Evolutionary conservation across 2,113 vertebrate genomes (phyloP).

Genomic region (Salvelinus sp.): DNA sequence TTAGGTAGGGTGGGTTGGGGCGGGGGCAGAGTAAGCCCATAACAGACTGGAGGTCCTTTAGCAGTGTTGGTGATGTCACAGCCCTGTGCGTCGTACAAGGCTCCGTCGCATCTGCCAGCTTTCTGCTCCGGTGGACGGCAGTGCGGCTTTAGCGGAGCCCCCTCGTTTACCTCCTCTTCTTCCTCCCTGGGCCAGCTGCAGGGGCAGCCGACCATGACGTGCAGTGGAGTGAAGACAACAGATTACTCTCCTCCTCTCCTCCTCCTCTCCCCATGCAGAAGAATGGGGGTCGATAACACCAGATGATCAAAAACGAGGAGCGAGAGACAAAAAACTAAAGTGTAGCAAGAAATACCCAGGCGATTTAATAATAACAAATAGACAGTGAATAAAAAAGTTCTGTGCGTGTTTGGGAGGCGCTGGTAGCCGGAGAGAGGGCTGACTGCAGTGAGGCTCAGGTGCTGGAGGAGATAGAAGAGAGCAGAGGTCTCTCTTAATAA

Average conservation of each 20-base stretch:
- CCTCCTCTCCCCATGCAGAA: not conserved
- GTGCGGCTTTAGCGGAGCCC: conserved; percentile 23
- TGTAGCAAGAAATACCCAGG: not conserved
- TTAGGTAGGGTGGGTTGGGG: conserved; percentile 2
- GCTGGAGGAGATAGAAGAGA: not conserved
- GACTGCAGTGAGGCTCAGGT: conserved; percentile 16
- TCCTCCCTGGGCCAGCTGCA: conserved; percentile 32
- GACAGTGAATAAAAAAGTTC: not conserved
- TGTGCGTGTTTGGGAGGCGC: not conserved
- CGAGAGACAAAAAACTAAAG: conserved; percentile 23
- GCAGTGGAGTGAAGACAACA: conserved; percentile 31
- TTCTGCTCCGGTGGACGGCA: conserved; percentile 50
- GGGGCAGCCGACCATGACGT: conserved; percentile 28
- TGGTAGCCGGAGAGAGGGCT: conserved; percentile 20
- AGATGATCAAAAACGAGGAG: conserved; percentile 18
- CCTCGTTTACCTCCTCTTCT: conserved; percentile 36
- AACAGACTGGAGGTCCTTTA: not conserved
- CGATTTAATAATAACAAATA: not conserved
- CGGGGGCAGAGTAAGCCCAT: not conserved
- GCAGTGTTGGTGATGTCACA: conserved; percentile 22
- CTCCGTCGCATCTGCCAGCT: conserved; percentile 62
- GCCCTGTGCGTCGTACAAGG: conserved; percentile 40
- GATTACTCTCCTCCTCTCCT: conserved; percentile 8
- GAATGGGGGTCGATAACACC: not conserved
- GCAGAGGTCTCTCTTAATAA: conserved; percentile 35